Evolutionary conservation across 2,888 invertebrate genomes (phyloP).

Genomic region (Himalopsyche anomala): DNA sequence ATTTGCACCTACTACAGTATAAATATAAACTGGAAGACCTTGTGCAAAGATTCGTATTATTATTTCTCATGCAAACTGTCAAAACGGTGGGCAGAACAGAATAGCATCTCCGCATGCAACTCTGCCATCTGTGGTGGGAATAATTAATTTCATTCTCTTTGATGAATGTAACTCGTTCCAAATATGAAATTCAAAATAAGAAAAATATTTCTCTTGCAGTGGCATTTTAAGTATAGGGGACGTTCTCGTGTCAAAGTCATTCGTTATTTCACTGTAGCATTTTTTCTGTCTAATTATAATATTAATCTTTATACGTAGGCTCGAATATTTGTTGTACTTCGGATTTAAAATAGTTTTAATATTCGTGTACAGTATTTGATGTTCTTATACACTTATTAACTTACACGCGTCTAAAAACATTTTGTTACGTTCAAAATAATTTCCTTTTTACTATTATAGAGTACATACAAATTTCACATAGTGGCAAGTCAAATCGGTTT

Average conservation of each 20-base stretch:
- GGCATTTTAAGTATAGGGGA: slow-evolving; percentile 38
- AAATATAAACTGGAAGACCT: slow-evolving; percentile 35
- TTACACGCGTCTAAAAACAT: too few relatives aligned
- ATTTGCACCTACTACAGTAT: background rate
- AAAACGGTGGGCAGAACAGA: slow-evolving; percentile 28
- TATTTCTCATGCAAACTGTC: slow-evolving; percentile 36
- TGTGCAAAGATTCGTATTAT: slow-evolving; percentile 14
- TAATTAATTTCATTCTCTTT: slow-evolving; percentile 39
- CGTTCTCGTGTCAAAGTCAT: slow-evolving; percentile 28
- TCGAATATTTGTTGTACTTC: too few relatives aligned
- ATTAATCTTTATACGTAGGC: background rate
- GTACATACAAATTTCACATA: too few relatives aligned
- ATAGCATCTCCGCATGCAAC: slow-evolving; percentile 31
- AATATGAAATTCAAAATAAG: slow-evolving; percentile 29
- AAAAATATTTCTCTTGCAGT: slow-evolving; percentile 18
- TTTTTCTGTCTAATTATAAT: background rate
- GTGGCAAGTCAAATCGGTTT: too few relatives aligned
- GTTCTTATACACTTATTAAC: too few relatives aligned
- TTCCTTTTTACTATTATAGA: too few relatives aligned
- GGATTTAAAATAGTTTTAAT: too few relatives aligned
- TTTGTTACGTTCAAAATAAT: too few relatives aligned
- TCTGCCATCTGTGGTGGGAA: slow-evolving; percentile 23
- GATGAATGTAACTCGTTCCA: slow-evolving; percentile 23
- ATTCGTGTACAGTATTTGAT: too few relatives aligned
- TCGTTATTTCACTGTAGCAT: background rate